A percentile compares a stretch with the other conserved stretches of the same genome.
Conservation (phyloP, 1,140 invertebrate genomes). For the Calephelis nemesis region DNA sequence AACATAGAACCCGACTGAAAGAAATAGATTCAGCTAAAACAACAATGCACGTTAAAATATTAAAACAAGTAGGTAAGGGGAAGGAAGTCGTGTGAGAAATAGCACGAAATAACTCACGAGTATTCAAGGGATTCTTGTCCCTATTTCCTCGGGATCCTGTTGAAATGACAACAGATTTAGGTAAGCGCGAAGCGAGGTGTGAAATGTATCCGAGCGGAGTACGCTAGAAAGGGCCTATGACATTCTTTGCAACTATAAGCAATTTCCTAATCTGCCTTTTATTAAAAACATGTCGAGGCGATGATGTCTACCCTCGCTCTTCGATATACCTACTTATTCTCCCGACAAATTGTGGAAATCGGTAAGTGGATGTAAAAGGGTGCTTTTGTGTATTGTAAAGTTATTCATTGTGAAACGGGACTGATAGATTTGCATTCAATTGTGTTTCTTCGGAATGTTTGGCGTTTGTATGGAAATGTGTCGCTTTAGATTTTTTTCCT, state of each 20-base stretch:
- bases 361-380: conserved; percentile 30
- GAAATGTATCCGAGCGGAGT: conserved; percentile 69
- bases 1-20: conserved; percentile 4
- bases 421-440: conserved; percentile 55
- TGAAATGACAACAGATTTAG: conserved; percentile 76
- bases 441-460: conserved; percentile 38
- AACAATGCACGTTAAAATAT: conserved; percentile 67
- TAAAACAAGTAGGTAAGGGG: conserved; percentile 46
- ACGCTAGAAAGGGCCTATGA: conserved; percentile 60
- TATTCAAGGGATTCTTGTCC: conserved; percentile 66
- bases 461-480: conserved; percentile 54
- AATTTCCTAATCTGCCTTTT: conserved; percentile 68
- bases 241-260: conserved; percentile 70
- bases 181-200: conserved; percentile 73
- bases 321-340: conserved; percentile 34
- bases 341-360: conserved; percentile 33
- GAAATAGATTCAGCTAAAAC: conserved; percentile 40
- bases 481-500: conserved; percentile 9
- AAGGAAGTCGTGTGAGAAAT: conserved; percentile 62
- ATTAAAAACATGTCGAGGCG: conserved; percentile 69
- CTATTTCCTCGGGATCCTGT: conserved; percentile 67
- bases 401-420: conserved; percentile 47
- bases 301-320: conserved; percentile 26
- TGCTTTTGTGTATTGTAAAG: conserved; percentile 38
- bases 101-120: conserved; percentile 65